Conservation (phyloP, 2,797 vertebrate species). For the Pagetopsis macropterus region DNA sequence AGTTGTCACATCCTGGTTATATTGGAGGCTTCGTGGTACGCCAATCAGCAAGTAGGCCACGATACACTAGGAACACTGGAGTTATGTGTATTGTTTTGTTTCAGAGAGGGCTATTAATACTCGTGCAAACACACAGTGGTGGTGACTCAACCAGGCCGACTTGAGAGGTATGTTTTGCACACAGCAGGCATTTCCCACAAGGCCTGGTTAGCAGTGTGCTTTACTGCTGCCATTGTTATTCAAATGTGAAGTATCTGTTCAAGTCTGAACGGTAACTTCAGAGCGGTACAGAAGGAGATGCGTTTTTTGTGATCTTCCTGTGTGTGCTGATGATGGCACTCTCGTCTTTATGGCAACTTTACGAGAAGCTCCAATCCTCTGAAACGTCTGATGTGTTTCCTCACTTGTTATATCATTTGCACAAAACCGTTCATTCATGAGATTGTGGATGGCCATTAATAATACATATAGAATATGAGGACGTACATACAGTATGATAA, state of each 20-base stretch:
- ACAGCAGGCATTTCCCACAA: constrained; percentile 56
- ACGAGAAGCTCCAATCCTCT: not conserved
- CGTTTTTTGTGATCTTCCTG: constrained; percentile 4
- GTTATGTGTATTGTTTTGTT: constrained; percentile 35
- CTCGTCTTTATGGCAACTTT: no score
- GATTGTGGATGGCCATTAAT: constrained; percentile 7
- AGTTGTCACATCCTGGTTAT: constrained; percentile 31
- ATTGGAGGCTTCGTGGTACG: constrained; percentile 27
- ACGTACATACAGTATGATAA: constrained; percentile 20
- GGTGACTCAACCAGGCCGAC: constrained; percentile 76
- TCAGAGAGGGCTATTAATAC: constrained; percentile 70
- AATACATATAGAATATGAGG: constrained; percentile 21
- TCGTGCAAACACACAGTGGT: constrained; percentile 48
- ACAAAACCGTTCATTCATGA: constrained; percentile 13
- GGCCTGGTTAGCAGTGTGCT: constrained; percentile 45
- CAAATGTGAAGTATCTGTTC: constrained; percentile 40
- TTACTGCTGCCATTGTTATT: constrained; percentile 20
- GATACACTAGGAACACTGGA: constrained; percentile 42
- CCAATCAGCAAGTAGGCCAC: constrained; percentile 72
- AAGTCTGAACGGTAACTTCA: constrained; percentile 24
- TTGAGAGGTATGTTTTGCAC: constrained; percentile 69
- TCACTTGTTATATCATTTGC: not conserved
- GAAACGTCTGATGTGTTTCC: constrained; percentile 3
- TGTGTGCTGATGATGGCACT: constrained; percentile 19
- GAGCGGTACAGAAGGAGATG: not conserved